A percentile compares a stretch with the other conserved stretches of the same genome.
phyloP scores from a whole-genome alignment of 2,113 vertebrate species.

The Stigmatopora argus region DNA sequence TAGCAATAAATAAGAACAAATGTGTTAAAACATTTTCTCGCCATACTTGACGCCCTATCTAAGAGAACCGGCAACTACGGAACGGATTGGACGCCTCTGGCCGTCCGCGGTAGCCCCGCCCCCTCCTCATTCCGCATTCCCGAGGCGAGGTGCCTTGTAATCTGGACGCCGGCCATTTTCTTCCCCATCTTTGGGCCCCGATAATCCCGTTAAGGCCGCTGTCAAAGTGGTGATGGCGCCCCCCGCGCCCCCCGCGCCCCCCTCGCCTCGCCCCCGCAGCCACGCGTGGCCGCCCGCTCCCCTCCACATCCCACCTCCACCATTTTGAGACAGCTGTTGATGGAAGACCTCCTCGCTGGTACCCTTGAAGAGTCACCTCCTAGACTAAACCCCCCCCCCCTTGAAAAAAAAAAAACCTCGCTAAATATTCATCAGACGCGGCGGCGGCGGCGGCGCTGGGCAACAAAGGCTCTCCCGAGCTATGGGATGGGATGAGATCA shows the following conservation, averaged over 20 bases:
- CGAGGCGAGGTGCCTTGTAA: conserved; percentile 45
- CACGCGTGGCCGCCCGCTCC: conserved; percentile 39
- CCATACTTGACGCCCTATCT: too few relatives aligned
- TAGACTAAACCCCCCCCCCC: conserved; percentile 25
- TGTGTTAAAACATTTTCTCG: too few relatives aligned
- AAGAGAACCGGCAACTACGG: too few relatives aligned
- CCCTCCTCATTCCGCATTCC: conserved; percentile 54
- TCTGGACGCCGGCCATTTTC: conserved; percentile 58
- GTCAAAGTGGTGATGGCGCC: conserved; percentile 61
- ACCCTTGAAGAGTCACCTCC: conserved; percentile 69
- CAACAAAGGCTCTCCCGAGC: conserved; percentile 58
- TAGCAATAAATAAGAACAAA: too few relatives aligned
- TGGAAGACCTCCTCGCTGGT: conserved; percentile 60
- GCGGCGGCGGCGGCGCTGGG: conserved; percentile 23
- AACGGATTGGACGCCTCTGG: too few relatives aligned
- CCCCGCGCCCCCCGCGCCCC: conserved; percentile 38
- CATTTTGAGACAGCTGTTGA: conserved; percentile 65
- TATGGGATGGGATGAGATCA: conserved; percentile 60
- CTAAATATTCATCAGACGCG: conserved; percentile 61
- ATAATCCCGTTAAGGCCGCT: conserved; percentile 67
- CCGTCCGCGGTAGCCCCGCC: background rate
- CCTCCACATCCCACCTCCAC: conserved; percentile 30
- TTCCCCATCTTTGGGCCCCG: conserved; percentile 64
- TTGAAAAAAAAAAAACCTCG: conserved; percentile 34
- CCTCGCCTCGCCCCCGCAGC: conserved; percentile 13